Evolutionary conservation across 2,797 vertebrate species (phyloP), one percentile per base, ranked within the genome.

Genomic region (Parauchenoglanis punctatus): DNA sequence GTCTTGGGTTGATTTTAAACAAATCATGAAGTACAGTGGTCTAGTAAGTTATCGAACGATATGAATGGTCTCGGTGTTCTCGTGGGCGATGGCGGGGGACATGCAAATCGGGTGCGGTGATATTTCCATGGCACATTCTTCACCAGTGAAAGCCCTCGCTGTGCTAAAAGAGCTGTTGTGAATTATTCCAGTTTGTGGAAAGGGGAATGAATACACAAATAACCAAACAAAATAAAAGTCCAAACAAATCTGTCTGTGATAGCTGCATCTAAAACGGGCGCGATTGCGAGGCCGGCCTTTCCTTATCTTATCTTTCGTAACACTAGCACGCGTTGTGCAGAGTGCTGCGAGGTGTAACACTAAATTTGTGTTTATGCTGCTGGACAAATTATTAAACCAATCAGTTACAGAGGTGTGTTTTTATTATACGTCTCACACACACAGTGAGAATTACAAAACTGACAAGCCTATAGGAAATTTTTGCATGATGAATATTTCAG

Each of bases 91-190:
- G 72, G 78, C 31, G 87, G 86, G 44, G 88, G 56, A 88, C 91
- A 96, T 96, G 95, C 93, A 96, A 95, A 96, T 95, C 58, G 86
- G 83, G n/a, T 28, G 86, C 91, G 90, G 91, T 93, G 94, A 89
- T 91, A 87, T 91, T 91, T 87, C 56, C 73, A 85, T 86, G 15
- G 87, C 67, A 89, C 89, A 86, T 87, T 91, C 89, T 92, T 91
- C 28, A 28, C 89, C 86, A 90, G 82, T 59, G 12, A 68, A 81
- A 89, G 89, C 81, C 85, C 6, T 81, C 28, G 88, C 86, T 90
- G 89, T 73, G 88, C 92, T 92, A 93, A 93, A 92, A 91, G 90
- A 82, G 75, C 78, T 88, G 91, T 93, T 94, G 92, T 95, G 85
- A 89, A 93, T 90, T 92, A 87, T 72, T 25, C n/a, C 88, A 90